Conservation (phyloP, 2,888 invertebrate genomes). For the Drosophila hawaiiensis region DNA sequence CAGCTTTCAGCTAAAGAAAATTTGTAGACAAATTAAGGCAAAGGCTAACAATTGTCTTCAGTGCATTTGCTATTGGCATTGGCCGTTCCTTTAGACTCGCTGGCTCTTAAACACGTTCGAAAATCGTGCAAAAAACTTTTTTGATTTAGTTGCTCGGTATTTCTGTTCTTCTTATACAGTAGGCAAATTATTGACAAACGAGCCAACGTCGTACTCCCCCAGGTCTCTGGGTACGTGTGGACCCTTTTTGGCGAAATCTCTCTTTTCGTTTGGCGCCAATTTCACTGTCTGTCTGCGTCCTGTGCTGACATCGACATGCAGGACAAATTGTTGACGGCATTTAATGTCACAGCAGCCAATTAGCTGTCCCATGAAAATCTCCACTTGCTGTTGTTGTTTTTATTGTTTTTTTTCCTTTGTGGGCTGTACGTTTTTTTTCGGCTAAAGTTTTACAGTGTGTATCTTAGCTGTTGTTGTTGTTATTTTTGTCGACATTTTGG, state of each 20-base stretch:
- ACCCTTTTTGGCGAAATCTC: conserved; percentile 57
- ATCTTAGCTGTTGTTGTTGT: conserved; percentile 17
- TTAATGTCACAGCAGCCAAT: conserved; percentile 82
- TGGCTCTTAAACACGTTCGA: conserved; percentile 66
- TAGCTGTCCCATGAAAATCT: conserved; percentile 81
- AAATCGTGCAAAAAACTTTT: conserved; percentile 71
- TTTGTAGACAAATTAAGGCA: conserved; percentile 78
- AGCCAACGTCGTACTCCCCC: conserved; percentile 25
- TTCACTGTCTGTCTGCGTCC: conserved; percentile 59
- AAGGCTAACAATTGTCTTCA: conserved; percentile 67
- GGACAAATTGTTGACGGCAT: conserved; percentile 82
- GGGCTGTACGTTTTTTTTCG: conserved; percentile 29
- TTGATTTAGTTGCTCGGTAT: conserved; percentile 75
- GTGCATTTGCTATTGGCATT: conserved; percentile 40
- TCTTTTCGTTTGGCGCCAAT: conserved; percentile 78
- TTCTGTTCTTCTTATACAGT: conserved; percentile 35
- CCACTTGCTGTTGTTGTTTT: conserved; percentile 56
- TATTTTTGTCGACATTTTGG: conserved; percentile 43
- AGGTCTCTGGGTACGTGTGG: neutral
- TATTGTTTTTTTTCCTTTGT: conserved; percentile 28
- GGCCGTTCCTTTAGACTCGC: conserved; percentile 41
- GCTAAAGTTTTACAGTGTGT: conserved; percentile 52
- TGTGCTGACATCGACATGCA: conserved; percentile 75
- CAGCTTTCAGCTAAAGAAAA: conserved; percentile 50
- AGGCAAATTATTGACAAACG: conserved; percentile 77